A percentile compares a stretch with the other conserved stretches of the same genome.
Conservation (phyloP, 2,113 vertebrate genomes). For the Pelecanus crispus region DNA sequence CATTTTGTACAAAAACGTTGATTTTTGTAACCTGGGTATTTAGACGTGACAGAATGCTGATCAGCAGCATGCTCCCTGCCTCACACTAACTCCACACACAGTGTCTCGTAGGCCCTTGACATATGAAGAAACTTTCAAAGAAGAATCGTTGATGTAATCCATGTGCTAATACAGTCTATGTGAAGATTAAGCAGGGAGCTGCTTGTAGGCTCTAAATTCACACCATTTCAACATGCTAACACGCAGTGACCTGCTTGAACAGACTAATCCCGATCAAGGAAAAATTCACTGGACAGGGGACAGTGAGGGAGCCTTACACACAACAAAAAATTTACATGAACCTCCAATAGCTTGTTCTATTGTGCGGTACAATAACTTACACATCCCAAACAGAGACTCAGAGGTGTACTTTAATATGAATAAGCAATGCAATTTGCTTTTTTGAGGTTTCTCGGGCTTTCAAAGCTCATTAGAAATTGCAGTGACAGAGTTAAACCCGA, state of each 20-base stretch:
- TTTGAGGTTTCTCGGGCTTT: background rate
- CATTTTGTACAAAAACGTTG: background rate
- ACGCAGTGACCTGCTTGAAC: background rate
- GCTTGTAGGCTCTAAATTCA: background rate
- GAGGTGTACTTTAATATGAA: background rate
- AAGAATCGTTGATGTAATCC: background rate
- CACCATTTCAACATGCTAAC: background rate
- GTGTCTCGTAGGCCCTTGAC: background rate
- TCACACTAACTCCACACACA: background rate
- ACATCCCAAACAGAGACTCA: background rate
- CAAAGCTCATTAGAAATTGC: background rate
- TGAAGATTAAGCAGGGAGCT: background rate
- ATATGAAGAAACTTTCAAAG: background rate
- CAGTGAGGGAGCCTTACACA: background rate
- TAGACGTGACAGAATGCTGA: background rate
- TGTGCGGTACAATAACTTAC: background rate
- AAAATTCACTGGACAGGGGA: background rate
- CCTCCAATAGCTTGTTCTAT: background rate
- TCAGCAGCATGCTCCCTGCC: rapidly evolving
- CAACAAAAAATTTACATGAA: background rate
- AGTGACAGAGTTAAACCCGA: background rate
- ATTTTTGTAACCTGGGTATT: background rate
- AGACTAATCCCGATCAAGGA: background rate
- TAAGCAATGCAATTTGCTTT: background rate
- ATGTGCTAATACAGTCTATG: background rate